A percentile compares a stretch with the other conserved stretches of the same genome.
Conservation (phyloP, 1,140 invertebrate genomes). For the Acromyrmex echinatior region DNA sequence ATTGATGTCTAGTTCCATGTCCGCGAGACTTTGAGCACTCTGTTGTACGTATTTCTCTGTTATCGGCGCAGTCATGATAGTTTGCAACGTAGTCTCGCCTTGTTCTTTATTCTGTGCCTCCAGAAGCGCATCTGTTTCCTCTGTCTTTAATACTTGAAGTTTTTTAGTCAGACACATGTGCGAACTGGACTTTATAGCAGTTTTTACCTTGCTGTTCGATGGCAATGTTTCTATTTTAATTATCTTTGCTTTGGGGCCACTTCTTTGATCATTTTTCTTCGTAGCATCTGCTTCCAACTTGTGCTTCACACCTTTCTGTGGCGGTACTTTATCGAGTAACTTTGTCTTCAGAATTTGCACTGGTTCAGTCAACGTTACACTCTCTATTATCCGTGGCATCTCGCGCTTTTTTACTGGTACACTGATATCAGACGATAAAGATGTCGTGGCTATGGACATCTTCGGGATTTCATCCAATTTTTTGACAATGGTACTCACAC, state of each 20-base stretch:
- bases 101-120: slow-evolving; percentile 64
- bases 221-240: slow-evolving; percentile 81
- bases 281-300: slow-evolving; percentile 77
- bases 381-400: slow-evolving; percentile 85
- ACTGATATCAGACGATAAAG: slow-evolving; percentile 68
- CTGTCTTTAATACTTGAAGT: slow-evolving; percentile 78
- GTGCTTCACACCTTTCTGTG: slow-evolving; percentile 80
- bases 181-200: slow-evolving; percentile 58
- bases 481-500: slow-evolving; percentile 64
- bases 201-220: slow-evolving; percentile 73
- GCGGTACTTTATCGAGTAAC: slow-evolving; percentile 78
- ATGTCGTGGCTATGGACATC: slow-evolving; percentile 71
- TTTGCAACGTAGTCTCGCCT: slow-evolving; percentile 67
- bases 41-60: slow-evolving; percentile 81
- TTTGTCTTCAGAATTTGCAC: slow-evolving; percentile 83
- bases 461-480: slow-evolving; percentile 74
- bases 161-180: slow-evolving; percentile 75
- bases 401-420: slow-evolving; percentile 85
- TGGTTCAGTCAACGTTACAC: slow-evolving; percentile 82
- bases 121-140: slow-evolving; percentile 67
- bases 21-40: slow-evolving; percentile 84
- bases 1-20: slow-evolving; percentile 91
- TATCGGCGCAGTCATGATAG: slow-evolving; percentile 51
- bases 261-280: slow-evolving; percentile 68
- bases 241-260: slow-evolving; percentile 75